These are phyloP conservation scores for Lacerta agilis DNA, from an alignment of 2,797 vertebrate species.

Conservation along the genomic window DNA sequence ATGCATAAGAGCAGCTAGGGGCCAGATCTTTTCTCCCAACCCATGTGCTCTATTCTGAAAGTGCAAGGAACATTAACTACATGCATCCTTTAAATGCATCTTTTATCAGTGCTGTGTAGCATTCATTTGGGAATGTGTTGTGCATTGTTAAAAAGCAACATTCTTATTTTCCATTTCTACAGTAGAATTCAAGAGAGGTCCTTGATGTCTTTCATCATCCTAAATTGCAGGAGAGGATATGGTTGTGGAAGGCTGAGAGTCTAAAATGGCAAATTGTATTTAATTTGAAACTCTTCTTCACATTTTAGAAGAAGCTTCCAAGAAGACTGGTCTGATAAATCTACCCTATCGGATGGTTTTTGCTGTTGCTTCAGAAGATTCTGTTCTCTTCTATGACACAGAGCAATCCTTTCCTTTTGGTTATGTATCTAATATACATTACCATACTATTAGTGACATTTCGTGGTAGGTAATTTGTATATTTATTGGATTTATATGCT, in stretches of 20 bases:
- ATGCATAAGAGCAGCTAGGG: too few relatives aligned
- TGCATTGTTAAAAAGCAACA: not conserved
- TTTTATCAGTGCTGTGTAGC: not conserved
- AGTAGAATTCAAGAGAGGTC: not conserved
- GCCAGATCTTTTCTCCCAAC: not conserved
- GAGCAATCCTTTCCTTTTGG: constrained; percentile 94
- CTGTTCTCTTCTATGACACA: constrained; percentile 93
- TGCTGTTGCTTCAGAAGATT: constrained; percentile 96
- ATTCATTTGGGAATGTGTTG: not conserved
- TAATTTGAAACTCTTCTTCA: constrained; percentile 34
- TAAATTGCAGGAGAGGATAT: not conserved
- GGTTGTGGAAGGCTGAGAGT: not conserved
- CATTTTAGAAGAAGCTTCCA: constrained; percentile 78
- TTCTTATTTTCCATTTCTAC: not conserved
- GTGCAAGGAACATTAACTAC: not conserved
- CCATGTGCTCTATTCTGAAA: not conserved
- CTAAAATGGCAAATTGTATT: not conserved
- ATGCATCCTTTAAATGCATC: not conserved
- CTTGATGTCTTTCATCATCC: not conserved
- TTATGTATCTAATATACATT: constrained; percentile 95
- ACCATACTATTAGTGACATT: constrained; percentile 96
- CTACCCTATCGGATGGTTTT: constrained; percentile 95
- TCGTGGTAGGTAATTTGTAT: constrained; percentile 85
- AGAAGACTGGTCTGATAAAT: constrained; percentile 76
- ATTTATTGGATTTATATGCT: too few relatives aligned